Conservation (phyloP, 2,797 vertebrate species). For the Carcharodon carcharias region DNA sequence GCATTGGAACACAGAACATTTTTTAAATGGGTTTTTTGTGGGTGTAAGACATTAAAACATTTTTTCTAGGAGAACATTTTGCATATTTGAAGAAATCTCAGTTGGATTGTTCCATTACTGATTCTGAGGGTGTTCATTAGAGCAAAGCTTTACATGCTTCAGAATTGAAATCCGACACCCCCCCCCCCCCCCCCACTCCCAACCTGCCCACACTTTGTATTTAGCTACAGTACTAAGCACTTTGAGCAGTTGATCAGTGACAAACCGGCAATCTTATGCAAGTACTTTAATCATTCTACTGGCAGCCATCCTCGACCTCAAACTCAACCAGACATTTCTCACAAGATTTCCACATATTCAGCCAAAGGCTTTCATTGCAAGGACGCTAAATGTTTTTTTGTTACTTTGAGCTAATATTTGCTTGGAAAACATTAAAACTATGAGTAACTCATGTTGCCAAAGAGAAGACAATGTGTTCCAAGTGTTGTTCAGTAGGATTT, state of each 20-base stretch:
- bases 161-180: not conserved
- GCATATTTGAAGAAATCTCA: not conserved
- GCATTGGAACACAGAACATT: not conserved
- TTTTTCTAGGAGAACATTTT: not conserved
- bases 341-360: not conserved
- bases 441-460: not conserved
- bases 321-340: not conserved
- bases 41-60: not conserved
- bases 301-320: not conserved
- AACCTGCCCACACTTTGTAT: not conserved
- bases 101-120: not conserved
- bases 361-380: not conserved
- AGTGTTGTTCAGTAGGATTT: not conserved
- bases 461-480: not conserved
- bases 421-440: not conserved
- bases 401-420: not conserved
- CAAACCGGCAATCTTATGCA: not conserved
- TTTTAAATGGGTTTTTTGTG: not conserved
- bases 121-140: not conserved
- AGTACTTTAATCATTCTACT: not conserved
- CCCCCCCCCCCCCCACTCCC: no score
- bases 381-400: not conserved
- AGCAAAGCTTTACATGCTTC: not conserved
- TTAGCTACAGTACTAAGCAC: not conserved
- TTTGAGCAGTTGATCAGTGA: not conserved